phyloP scores from a whole-genome alignment of 1,140 invertebrate species.

The Subanguina moxae region DNA sequence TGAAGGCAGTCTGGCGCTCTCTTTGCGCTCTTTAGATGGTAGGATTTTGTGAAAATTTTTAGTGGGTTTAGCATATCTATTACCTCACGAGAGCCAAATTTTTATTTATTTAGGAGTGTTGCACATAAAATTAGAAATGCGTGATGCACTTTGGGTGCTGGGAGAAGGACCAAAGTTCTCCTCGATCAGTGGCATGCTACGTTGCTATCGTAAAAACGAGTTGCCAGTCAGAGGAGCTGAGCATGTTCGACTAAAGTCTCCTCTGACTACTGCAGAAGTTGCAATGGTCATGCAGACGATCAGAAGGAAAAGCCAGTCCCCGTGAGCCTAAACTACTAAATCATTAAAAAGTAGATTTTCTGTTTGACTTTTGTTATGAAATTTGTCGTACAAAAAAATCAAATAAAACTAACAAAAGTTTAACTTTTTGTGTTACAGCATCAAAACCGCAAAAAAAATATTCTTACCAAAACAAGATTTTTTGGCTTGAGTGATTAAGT shows the following conservation, averaged over 20 bases:
- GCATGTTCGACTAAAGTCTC: conserved; percentile 19
- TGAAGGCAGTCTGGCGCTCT: conserved; percentile 23
- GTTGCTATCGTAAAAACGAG: conserved; percentile 16
- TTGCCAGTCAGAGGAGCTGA: conserved; percentile 29
- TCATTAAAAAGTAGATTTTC: too few relatives aligned
- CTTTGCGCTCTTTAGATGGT: conserved; percentile 25
- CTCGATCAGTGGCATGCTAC: conserved; percentile 15
- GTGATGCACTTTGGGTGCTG: conserved; percentile 17
- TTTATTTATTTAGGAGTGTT: conserved; percentile 14
- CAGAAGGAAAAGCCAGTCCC: too few relatives aligned
- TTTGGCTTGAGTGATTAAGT: too few relatives aligned
- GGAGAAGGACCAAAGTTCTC: conserved; percentile 30
- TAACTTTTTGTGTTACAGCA: too few relatives aligned
- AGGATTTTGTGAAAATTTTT: conserved; percentile 5
- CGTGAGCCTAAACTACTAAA: too few relatives aligned
- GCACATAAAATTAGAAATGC: conserved; percentile 31
- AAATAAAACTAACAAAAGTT: too few relatives aligned
- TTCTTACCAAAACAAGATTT: too few relatives aligned
- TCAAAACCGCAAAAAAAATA: too few relatives aligned
- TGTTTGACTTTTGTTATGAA: too few relatives aligned
- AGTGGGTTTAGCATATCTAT: background rate
- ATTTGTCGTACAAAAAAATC: too few relatives aligned
- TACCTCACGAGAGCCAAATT: background rate
- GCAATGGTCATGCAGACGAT: too few relatives aligned
- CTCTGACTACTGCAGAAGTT: conserved; percentile 10